Evolutionary conservation across 2,797 vertebrate genomes (phyloP), one percentile per base, ranked within the genome.

Genomic region (Natrix natrix): DNA sequence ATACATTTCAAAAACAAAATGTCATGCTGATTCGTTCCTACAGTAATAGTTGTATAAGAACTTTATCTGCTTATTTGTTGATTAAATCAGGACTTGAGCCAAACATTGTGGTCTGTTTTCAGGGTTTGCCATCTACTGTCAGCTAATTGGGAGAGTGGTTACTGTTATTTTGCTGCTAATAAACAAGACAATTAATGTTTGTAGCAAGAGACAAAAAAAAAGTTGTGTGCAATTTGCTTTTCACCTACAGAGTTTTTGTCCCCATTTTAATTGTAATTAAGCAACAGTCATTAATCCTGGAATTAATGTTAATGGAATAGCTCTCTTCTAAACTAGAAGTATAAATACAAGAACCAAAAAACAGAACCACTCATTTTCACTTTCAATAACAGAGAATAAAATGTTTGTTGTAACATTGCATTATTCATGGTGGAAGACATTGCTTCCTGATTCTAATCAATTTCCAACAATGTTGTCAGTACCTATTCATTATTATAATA

Each of bases 291-390:
- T n/a, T 69, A 69, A 69, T 69, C 63, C 54, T 48, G 32, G 89
- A n/a, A 48, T 55, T 66, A 56, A 66, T 52, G 24, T 90, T 90
- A 52, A 0, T 87, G 87, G 88, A 37, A 78, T 57, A 69, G 3
- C 93, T 55, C 83, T 7, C 83, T 20, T 0, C 0, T 0, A 20
- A n/a, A 4, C 5, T 87, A 88, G 52, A 26, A 20, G 11, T 0
- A 52, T 61, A 6, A 1, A 1, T 78, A 78, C 26, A 61, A 28
- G 26, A 63, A n/a, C 63, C 13, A 69, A 69, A 66, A n/a, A 69
- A 16, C 63, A 69, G 28, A 69, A 69, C 63, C 63, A n/a, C 63
- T n/a, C 28, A 28, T 69, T 69, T 69, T 69, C n/a, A 69, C 13
- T 69, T 63, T 69, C 32, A 69, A 69, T 69, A 69, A 32, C n/a